phyloP scores from a whole-genome alignment of 2,888 invertebrate genomes.

The Thalpophila matura region DNA sequence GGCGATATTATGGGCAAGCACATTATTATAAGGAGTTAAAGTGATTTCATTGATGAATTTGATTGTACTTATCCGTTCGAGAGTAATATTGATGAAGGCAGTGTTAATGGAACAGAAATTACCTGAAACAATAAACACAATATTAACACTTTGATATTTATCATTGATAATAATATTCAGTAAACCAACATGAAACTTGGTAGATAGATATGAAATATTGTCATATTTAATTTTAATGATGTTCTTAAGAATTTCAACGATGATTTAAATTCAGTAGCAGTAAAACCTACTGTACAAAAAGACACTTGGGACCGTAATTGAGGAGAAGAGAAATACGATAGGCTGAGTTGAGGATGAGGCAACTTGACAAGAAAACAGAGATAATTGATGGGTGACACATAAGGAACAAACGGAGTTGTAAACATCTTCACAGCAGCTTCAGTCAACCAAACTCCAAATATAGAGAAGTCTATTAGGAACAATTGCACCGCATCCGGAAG shows the following conservation, averaged over 20 bases:
- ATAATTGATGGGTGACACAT: background rate
- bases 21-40: background rate
- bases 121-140: constrained; percentile 57
- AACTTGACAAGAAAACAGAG: background rate
- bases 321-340: background rate
- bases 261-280: background rate
- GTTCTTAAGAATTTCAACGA: background rate
- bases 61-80: constrained; percentile 22
- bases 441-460: constrained; percentile 39
- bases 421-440: background rate
- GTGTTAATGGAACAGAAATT: constrained; percentile 14
- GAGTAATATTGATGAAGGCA: background rate
- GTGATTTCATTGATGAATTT: background rate
- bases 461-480: constrained; percentile 50
- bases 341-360: background rate
- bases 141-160: constrained; percentile 14
- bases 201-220: background rate
- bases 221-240: background rate
- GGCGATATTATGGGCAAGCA: background rate
- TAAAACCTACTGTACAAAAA: background rate
- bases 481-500: constrained; percentile 38
- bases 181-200: background rate
- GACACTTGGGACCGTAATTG: background rate
- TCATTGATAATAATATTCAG: background rate
- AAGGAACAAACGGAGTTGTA: background rate